phyloP scores from a whole-genome alignment of 2,797 vertebrate genomes.

The Selene dorsalis region DNA sequence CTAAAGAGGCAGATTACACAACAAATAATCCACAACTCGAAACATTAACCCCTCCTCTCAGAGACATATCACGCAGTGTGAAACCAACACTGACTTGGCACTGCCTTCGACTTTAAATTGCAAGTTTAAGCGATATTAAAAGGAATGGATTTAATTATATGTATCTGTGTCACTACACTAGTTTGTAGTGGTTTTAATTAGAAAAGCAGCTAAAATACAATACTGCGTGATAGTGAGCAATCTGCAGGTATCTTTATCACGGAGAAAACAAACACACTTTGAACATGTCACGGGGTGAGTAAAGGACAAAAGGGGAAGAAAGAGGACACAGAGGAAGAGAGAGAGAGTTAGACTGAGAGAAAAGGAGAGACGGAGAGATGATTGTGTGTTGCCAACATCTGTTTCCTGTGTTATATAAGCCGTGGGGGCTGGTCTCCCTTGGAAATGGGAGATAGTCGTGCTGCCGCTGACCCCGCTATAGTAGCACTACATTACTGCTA shows the following conservation, averaged over 20 bases:
- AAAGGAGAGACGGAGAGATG: conserved; percentile 52
- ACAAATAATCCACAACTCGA: conserved; percentile 65
- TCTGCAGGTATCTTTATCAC: conserved; percentile 26
- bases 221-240: conserved; percentile 1
- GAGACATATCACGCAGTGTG: conserved; percentile 1
- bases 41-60: conserved; percentile 36
- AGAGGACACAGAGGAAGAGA: conserved; percentile 41
- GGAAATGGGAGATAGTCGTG: conserved; percentile 73
- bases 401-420: conserved; percentile 84
- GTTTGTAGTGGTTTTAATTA: conserved; percentile 25
- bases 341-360: conserved; percentile 8
- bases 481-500: conserved; percentile 57
- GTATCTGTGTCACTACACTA: conserved; percentile 45
- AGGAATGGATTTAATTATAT: conserved; percentile 50
- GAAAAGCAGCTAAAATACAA: conserved; percentile 9
- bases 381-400: conserved; percentile 81
- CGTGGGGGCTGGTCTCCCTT: conserved; percentile 74
- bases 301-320: conserved; percentile 55
- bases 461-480: conserved; percentile 70
- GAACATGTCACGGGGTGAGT: conserved; percentile 35
- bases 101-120: conserved; percentile 24
- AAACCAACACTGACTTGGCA: conserved; percentile 18
- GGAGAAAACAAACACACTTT: conserved; percentile 34
- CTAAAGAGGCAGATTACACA: conserved; percentile 62
- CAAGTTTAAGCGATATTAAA: conserved; percentile 38